phyloP scores from a whole-genome alignment of 2,888 invertebrate species.

The Neuroscelio doddi region DNA sequence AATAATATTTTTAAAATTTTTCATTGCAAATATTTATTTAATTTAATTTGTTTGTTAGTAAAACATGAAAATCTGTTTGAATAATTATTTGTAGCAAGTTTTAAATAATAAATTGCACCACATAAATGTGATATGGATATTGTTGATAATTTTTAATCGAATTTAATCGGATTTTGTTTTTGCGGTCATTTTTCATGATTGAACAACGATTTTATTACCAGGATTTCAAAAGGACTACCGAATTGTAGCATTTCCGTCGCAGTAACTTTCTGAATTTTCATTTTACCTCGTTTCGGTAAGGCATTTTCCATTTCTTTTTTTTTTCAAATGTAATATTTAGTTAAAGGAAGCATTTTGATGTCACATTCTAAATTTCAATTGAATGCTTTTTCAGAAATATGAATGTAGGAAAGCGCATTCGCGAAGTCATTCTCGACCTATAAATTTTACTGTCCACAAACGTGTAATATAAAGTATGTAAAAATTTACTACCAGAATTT shows the following conservation, averaged over 20 bases:
- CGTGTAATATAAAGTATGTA: no score
- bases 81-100: neutral
- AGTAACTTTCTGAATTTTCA: constrained; percentile 7
- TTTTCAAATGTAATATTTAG: constrained; percentile 2
- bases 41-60: no score
- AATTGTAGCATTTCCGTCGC: neutral
- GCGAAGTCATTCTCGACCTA: neutral
- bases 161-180: constrained; percentile 11
- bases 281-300: constrained; percentile 4
- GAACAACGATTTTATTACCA: constrained; percentile 11
- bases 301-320: neutral
- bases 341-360: neutral
- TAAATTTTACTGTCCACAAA: neutral
- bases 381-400: constrained; percentile 12
- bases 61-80: no score
- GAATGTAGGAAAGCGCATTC: neutral
- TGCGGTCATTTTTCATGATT: constrained; percentile 9
- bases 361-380: constrained; percentile 12
- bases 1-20: no score
- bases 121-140: neutral
- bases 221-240: neutral
- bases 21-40: no score
- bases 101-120: neutral
- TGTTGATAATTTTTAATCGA: constrained; percentile 7
- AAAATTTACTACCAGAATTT: no score